Percentiles rank a stretch among this genome's conserved stretches.
phyloP scores from a whole-genome alignment of 30 jellyfish, hydroid and myxozoan genomes.

The Aurelia aurita complex sp. Pacific region DNA sequence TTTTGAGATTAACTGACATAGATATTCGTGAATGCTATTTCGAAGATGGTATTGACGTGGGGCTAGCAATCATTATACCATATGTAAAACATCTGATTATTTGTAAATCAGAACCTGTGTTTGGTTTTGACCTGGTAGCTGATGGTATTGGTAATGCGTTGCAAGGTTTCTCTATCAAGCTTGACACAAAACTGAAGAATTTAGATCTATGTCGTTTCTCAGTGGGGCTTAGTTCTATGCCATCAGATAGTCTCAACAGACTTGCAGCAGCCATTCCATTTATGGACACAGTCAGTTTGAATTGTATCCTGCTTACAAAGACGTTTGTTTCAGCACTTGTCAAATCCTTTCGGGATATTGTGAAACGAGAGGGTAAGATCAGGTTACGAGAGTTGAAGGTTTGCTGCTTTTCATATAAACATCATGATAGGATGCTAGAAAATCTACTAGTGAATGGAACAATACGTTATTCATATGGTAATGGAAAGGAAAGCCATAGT shows the following conservation, averaged over 20 bases:
- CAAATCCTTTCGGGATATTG: background rate
- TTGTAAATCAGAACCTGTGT: background rate
- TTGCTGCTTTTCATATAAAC: too few relatives aligned
- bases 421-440: too few relatives aligned
- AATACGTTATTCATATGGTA: too few relatives aligned
- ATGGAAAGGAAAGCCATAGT: too few relatives aligned
- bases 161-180: background rate
- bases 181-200: background rate
- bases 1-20: too few relatives aligned
- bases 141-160: background rate
- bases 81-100: background rate
- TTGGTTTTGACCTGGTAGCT: background rate
- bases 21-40: background rate
- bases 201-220: background rate
- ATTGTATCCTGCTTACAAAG: background rate
- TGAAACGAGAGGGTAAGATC: too few relatives aligned
- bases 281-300: background rate
- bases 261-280: background rate
- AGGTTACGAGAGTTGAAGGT: too few relatives aligned
- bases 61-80: background rate
- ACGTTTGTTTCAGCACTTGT: background rate
- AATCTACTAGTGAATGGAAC: too few relatives aligned
- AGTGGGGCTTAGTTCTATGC: background rate
- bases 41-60: background rate
- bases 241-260: background rate